Evolutionary conservation across 2,888 invertebrate species (phyloP), one percentile per base, ranked within the genome.

Genomic region (Pollenia labialis): DNA sequence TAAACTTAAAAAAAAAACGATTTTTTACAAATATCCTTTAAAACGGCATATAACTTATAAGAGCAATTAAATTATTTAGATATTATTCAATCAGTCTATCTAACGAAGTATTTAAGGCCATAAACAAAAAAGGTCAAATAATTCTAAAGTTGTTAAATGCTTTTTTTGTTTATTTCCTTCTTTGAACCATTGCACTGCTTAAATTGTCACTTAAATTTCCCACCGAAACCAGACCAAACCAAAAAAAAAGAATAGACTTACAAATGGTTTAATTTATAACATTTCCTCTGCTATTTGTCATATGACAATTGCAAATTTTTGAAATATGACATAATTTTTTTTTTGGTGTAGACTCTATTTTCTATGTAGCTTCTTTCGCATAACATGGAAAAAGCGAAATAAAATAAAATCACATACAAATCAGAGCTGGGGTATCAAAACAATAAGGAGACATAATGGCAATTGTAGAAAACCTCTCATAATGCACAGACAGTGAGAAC

Each of bases 251-350:
- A 44, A 40, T 2, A 46, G 1, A 32, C 54, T 60, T 71, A 52
- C 60, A 68, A 74, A 75, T 80, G 42, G n/a, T 79, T 68, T 79
- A 84, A 80, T 79, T 84, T 74, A 80, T 74, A 80, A 71, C 69
- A 83, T 77, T 81, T 66, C 48, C 54, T 60, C 50, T 81, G 80
- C 72, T 76, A 84, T 87, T 87, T 87, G 86, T 87, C 83, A 87
- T 87, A 80, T 72, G 80, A 86, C 83, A 86, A 86, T 86, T 80
- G 83, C 75, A 83, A 80, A 86, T 76, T 72, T 82, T 71, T 72
- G 58, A 42, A 66, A 75, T 72, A 80, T 76, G 74, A 44, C 85
- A 81, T 62, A 54, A 52, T 54, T 74, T 81, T 56, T 56, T 76
- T 77, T 42, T 48, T 79, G 50, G 54, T 18, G 46, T 44, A 62